These are phyloP conservation scores for Chrysomela aeneicollis DNA, from an alignment of 2,888 invertebrate genomes.

Conservation along the genomic window DNA sequence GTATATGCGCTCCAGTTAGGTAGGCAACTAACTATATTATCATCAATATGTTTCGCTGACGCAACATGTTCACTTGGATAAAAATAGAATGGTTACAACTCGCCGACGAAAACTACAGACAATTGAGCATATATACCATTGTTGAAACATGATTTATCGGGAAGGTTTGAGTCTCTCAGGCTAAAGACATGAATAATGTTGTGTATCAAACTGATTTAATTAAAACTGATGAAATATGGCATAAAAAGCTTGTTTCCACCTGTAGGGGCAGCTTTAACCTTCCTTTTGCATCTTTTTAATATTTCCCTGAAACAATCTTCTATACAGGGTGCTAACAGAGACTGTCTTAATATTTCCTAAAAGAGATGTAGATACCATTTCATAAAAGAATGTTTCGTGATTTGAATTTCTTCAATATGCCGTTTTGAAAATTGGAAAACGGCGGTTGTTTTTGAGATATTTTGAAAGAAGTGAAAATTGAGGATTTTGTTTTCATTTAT, in stretches of 20 bases:
- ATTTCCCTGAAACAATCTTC: no score
- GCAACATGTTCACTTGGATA: neutral
- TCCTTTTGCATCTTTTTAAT: constrained; percentile 34
- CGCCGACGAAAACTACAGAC: constrained; percentile 23
- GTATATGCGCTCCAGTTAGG: neutral
- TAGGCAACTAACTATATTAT: neutral
- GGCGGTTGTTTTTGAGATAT: no score
- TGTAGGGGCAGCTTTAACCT: constrained; percentile 34
- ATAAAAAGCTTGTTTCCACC: constrained; percentile 39
- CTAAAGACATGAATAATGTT: constrained; percentile 24
- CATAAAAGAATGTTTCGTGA: no score
- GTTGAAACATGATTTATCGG: neutral
- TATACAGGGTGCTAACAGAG: no score
- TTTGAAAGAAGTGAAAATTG: no score
- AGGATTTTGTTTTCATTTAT: no score
- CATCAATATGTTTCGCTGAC: constrained; percentile 65
- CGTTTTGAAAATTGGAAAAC: no score
- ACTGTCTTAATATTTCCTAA: no score
- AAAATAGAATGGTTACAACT: constrained; percentile 23
- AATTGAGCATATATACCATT: constrained; percentile 29
- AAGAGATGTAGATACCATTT: no score
- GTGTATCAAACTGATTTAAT: constrained; percentile 27
- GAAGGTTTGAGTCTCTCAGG: constrained; percentile 37
- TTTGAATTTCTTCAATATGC: no score
- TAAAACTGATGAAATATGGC: constrained; percentile 35